Base-by-base conservation (phyloP, 2,797 vertebrate genomes). In the Lutjanus campechanus region DNA sequence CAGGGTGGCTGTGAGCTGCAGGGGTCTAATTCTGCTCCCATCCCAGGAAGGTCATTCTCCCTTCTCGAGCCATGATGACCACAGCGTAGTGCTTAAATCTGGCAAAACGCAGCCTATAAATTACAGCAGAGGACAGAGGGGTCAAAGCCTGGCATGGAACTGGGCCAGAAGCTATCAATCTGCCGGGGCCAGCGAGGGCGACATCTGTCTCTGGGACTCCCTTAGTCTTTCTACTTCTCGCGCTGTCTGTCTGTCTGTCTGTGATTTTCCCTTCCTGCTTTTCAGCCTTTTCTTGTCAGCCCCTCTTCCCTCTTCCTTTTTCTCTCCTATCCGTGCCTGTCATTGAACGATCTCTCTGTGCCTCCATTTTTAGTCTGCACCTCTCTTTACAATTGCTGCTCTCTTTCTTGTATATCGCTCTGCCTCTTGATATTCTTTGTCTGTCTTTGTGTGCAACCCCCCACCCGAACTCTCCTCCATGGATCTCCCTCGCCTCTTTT, bases 201-300 rank as follows among this genome's bases (percentile, higher is more conserved):
- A 95, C 95, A 96, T 95, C 95, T 96, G 95, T 96, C 95, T 93
- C 91, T 91, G 94, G 93, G 93, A 94, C 93, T 95, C 91, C 93
- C 95, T 93, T 85, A 82, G 91, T 94, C 91, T 88, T 89, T 88
- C 78, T 85, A 80, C 83, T 89, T 89, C 79, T 92, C 85, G 80
- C 75, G 85, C 67, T 75, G 22, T 56, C 54, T 22, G 8, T 43
- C 54, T 22, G 8, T 43, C 16, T 40, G 61, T 73, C 76, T 66
- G 75, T 64, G 55, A 17, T 51, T 84, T 86, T 81, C 54, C 62
- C 70, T 55, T 70, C 67, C 77, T 70, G 47, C 76, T 64, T 79
- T 83, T 62, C 77, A 46, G 49, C 69, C 71, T 63, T 72, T 76
- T 61, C 68, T 81, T 76, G 63, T 60, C 71, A 72, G 56, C 62